These are phyloP conservation scores for Polyommatus iphigenia DNA, from an alignment of 2,888 invertebrate species.

Conservation along the genomic window DNA sequence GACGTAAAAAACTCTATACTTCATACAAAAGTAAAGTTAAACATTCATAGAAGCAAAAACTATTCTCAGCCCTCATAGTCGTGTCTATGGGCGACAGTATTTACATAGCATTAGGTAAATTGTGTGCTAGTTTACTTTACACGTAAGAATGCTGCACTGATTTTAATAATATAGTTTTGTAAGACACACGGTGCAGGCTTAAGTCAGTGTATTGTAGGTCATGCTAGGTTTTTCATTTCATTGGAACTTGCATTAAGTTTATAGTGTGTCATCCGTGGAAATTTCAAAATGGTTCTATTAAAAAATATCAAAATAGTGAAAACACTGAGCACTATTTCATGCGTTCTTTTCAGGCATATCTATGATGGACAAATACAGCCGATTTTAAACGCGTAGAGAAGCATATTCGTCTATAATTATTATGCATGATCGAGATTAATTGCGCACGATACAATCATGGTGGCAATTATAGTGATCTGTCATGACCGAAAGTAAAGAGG, in stretches of 20 bases:
- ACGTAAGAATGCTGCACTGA: constrained; percentile 27
- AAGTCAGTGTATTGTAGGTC: background rate
- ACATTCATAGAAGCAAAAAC: background rate
- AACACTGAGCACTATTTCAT: too few relatives aligned
- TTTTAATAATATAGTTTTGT: constrained; percentile 28
- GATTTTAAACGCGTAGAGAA: too few relatives aligned
- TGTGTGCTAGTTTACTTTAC: constrained; percentile 30
- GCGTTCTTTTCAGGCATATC: too few relatives aligned
- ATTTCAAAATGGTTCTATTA: too few relatives aligned
- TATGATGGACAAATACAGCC: too few relatives aligned
- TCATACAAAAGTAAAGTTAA: background rate
- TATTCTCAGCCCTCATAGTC: constrained; percentile 12
- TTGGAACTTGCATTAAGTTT: background rate
- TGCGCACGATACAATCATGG: too few relatives aligned
- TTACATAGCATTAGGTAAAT: constrained; percentile 31
- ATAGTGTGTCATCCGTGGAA: too few relatives aligned
- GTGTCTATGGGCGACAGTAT: constrained; percentile 28
- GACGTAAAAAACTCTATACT: background rate
- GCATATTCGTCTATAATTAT: too few relatives aligned
- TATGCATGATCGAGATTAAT: too few relatives aligned
- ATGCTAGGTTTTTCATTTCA: background rate
- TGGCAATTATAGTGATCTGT: too few relatives aligned
- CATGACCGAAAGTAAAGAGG: too few relatives aligned
- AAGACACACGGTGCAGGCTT: background rate
- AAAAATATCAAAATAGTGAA: too few relatives aligned